phyloP scores from a whole-genome alignment of 2,888 invertebrate species.

The Chrysopilus asiliformis region DNA sequence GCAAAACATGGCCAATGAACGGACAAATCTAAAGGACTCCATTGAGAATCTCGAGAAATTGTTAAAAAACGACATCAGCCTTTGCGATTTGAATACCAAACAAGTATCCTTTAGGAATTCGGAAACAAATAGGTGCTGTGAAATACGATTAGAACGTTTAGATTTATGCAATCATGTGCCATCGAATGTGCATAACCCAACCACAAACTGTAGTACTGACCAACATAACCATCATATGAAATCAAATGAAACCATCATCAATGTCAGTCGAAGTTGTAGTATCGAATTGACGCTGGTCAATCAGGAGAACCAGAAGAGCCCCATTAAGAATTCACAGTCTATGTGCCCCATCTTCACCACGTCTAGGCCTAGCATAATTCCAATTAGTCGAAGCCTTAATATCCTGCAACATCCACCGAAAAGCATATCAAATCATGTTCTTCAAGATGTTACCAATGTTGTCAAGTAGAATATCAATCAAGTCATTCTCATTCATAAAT shows the following conservation, averaged over 20 bases:
- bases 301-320: slow-evolving; percentile 25
- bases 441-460: slow-evolving; percentile 25
- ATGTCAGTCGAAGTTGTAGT: slow-evolving; percentile 1
- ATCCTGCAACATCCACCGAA: slow-evolving; percentile 21
- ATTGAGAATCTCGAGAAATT: slow-evolving; percentile 35
- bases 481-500: too few relatives aligned
- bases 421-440: slow-evolving; percentile 14
- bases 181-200: slow-evolving; percentile 1
- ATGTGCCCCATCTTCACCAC: slow-evolving; percentile 27
- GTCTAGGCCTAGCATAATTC: slow-evolving; percentile 25
- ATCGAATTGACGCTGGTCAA: slow-evolving; percentile 15
- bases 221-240: slow-evolving; percentile 3
- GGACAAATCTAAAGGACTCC: slow-evolving; percentile 28
- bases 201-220: slow-evolving; percentile 1
- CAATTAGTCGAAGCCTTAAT: slow-evolving; percentile 34
- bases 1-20: slow-evolving; percentile 26
- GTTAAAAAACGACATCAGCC: slow-evolving; percentile 34
- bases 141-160: too few relatives aligned
- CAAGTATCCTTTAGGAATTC: slow-evolving; percentile 24
- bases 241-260: slow-evolving; percentile 7
- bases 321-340: slow-evolving; percentile 33
- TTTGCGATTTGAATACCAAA: slow-evolving; percentile 33
- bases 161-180: slow-evolving; percentile 1
- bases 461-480: slow-evolving; percentile 7
- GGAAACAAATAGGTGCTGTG: too few relatives aligned